phyloP scores from a whole-genome alignment of 2,888 invertebrate species.

The Acrobasis repandana region DNA sequence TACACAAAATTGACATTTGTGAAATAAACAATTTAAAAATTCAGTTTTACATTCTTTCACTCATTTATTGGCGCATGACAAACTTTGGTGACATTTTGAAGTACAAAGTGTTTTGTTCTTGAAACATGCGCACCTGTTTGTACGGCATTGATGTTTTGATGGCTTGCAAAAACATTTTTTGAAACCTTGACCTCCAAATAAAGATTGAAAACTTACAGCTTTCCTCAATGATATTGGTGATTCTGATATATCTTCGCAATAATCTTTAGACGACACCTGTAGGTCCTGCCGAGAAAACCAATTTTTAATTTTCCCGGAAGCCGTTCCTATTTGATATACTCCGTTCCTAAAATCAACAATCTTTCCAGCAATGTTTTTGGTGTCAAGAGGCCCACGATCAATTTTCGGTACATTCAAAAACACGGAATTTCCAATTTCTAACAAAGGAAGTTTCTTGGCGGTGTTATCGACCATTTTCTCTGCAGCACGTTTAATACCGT shows the following conservation, averaged over 20 bases:
- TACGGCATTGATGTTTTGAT: slow-evolving; percentile 21
- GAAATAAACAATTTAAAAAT: not conserved
- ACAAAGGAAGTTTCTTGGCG: slow-evolving; percentile 24
- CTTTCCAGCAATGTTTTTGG: slow-evolving; percentile 22
- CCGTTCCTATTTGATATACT: slow-evolving; percentile 22
- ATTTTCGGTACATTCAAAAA: slow-evolving; percentile 20
- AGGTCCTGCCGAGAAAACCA: slow-evolving; percentile 22
- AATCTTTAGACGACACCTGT: slow-evolving; percentile 18
- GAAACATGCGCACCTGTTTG: slow-evolving; percentile 25
- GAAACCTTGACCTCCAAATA: slow-evolving; percentile 17
- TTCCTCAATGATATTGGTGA: slow-evolving; percentile 13
- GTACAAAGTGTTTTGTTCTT: slow-evolving; percentile 22
- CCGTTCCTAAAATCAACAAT: slow-evolving; percentile 22
- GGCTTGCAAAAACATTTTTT: slow-evolving; percentile 18
- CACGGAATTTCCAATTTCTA: slow-evolving; percentile 24
- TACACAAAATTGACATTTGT: not conserved
- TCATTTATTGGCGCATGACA: slow-evolving; percentile 23
- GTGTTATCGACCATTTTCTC: slow-evolving; percentile 25
- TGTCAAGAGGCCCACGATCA: slow-evolving; percentile 22
- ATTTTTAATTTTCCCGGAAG: slow-evolving; percentile 22
- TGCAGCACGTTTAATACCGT: slow-evolving; percentile 18
- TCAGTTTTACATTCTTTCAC: slow-evolving; percentile 13
- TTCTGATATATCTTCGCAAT: slow-evolving; percentile 14
- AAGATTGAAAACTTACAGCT: slow-evolving; percentile 12
- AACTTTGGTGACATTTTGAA: slow-evolving; percentile 17